phyloP scores from a whole-genome alignment of 2,797 vertebrate species.

The Sebastes itinus region DNA sequence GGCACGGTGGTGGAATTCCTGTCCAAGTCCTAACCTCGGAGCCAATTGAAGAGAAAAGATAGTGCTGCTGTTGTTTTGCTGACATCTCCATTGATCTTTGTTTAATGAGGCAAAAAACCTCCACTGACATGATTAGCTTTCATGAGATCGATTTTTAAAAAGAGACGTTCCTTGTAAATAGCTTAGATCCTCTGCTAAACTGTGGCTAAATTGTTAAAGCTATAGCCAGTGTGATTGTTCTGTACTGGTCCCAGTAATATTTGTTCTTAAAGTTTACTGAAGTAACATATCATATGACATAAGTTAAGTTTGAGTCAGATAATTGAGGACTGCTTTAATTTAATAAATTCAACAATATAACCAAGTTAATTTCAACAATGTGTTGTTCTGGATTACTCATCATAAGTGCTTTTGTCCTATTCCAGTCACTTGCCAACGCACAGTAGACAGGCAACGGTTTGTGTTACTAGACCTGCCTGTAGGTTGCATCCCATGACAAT shows the following conservation, averaged over 20 bases:
- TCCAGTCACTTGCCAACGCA: too few species aligned
- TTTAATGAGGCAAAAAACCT: conserved; percentile 54
- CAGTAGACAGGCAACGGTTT: too few species aligned
- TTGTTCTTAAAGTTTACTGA: neutral
- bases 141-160: conserved; percentile 22
- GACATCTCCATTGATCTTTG: conserved; percentile 42
- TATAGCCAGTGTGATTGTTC: neutral
- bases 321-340: neutral
- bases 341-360: neutral
- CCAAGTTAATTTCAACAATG: neutral
- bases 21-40: conserved; percentile 7
- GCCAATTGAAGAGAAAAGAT: conserved; percentile 24
- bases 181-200: neutral
- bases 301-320: neutral
- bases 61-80: conserved; percentile 10
- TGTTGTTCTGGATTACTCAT: neutral
- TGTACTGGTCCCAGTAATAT: neutral
- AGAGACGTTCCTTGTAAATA: neutral
- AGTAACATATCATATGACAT: neutral
- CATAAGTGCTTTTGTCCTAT: neutral
- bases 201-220: neutral
- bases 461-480: too few species aligned
- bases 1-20: conserved; percentile 27
- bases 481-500: too few species aligned
- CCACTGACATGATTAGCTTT: conserved; percentile 32